A percentile compares a stretch with the other conserved stretches of the same genome.
Evolutionary conservation across 1,140 invertebrate genomes (phyloP).

Genomic region (Vanessa atalanta): DNA sequence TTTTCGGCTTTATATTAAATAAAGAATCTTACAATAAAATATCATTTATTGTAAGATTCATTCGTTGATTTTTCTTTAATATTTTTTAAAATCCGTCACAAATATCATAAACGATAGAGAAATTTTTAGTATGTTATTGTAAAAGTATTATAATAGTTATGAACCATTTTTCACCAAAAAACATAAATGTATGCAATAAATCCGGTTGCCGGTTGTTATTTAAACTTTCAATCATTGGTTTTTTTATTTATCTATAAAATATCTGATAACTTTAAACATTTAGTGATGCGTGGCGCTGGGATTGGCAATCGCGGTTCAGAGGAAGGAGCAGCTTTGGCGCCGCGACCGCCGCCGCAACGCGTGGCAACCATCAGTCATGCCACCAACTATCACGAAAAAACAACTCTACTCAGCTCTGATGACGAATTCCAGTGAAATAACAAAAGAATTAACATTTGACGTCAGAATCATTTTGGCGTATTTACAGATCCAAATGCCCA

Average conservation of each 20-base stretch:
- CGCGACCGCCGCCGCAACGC: constrained; percentile 83
- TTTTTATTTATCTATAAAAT: constrained; percentile 5
- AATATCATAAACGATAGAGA: no score
- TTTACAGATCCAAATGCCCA: not conserved
- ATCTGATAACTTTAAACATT: constrained; percentile 5
- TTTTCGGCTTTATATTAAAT: no score
- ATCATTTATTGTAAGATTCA: no score
- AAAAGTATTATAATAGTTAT: no score
- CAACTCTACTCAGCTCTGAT: constrained; percentile 96
- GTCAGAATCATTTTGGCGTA: constrained; percentile 6
- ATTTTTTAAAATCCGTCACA: no score
- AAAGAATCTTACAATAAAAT: no score
- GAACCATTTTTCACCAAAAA: no score
- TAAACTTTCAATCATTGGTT: not conserved
- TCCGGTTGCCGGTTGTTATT: not conserved
- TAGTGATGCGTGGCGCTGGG: constrained; percentile 68
- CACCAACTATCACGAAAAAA: constrained; percentile 96
- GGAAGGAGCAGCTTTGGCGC: constrained; percentile 81
- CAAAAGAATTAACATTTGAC: not conserved
- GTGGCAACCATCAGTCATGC: constrained; percentile 87
- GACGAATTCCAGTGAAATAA: constrained; percentile 94
- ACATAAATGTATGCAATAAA: not conserved
- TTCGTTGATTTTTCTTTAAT: no score
- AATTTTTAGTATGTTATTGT: no score
- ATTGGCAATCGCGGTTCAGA: constrained; percentile 58